phyloP scores from a whole-genome alignment of 92 coral and sea anemone species.

The Palythoa grandiflora region DNA sequence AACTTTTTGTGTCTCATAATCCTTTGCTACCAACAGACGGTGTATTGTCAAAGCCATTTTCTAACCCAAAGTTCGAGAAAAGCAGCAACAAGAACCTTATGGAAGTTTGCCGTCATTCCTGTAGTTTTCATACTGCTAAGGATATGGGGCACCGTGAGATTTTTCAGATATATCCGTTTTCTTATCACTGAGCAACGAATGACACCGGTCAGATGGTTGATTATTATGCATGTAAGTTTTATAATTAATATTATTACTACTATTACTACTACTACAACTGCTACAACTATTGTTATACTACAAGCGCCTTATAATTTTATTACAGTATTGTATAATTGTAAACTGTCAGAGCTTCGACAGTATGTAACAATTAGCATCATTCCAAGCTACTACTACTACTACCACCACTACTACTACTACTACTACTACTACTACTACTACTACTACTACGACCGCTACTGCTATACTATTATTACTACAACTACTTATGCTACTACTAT shows the following conservation, averaged over 20 bases:
- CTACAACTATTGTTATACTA: neutral
- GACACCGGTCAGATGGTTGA: slow-evolving; percentile 28
- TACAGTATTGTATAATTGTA: neutral
- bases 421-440: neutral
- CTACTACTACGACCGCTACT: too few species aligned
- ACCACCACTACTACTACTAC: neutral
- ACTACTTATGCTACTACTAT: neutral
- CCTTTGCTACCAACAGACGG: slow-evolving; percentile 19
- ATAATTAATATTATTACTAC: neutral
- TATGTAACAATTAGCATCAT: too few species aligned
- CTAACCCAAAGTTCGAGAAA: slow-evolving; percentile 65
- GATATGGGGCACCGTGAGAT: slow-evolving; percentile 92
- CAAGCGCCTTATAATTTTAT: neutral
- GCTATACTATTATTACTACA: too few species aligned
- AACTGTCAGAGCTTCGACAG: too few species aligned
- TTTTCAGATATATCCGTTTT: slow-evolving; percentile 48
- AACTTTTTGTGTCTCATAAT: neutral
- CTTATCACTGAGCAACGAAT: neutral
- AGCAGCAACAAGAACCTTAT: slow-evolving; percentile 73
- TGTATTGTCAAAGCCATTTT: slow-evolving; percentile 51
- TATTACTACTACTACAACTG: neutral
- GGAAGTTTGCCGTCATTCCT: slow-evolving; percentile 85
- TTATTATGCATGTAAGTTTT: slow-evolving; percentile 71
- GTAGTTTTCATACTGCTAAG: slow-evolving; percentile 82
- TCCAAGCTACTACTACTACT: neutral